Base-by-base conservation (phyloP, 2,113 vertebrate species). In the Cervus canadensis region DNA sequence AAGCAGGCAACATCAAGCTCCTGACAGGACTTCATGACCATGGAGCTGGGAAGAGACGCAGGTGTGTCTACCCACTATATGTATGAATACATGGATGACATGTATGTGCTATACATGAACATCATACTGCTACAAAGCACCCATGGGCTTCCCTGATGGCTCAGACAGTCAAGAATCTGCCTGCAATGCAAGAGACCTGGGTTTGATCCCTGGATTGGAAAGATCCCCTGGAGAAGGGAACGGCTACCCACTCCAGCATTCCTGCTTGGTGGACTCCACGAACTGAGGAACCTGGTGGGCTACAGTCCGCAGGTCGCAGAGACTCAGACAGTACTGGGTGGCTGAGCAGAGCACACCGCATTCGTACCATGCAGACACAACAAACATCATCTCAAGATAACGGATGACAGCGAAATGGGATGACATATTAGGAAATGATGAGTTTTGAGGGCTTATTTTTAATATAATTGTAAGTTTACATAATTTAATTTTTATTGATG, bases 291-390 rank as follows among this genome's bases (percentile, higher is more conserved):
- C n/a, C 67, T 40, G n/a, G 67, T 1, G 19, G 67, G 67, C n/a
- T 71, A 40, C 0, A 5, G n/a, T 23, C 23, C 5, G 0, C 12
- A n/a, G 36, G n/a, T 23, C 0, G 5, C n/a, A 13, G 0, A 71
- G 19, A 71, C 17, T 23, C n/a, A 71, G n/a, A 71, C 19, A 1
- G 21, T 19, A 23, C 67, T 40, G 16, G n/a, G 30, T 67, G 21
- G 11, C 10, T 67, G 64, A 71, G 67, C 67, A 71, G 5, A 23
- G 9, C n/a, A 71, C 60, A 62, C 19, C 48, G 64, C 64, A 62
- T 59, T 45, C 71, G 10, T 4, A 14, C n/a, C 48, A 45, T 3
- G 6, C 1, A 30, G 83, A 43, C 5, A 12, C 14, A 25, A 17
- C 0, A 21, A 67, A 52, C 12, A 50, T 9, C 15, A n/a, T 6